These are phyloP conservation scores for Brienomyrus longianalis DNA, from an alignment of 2,113 vertebrate species.

Conservation along the genomic window DNA sequence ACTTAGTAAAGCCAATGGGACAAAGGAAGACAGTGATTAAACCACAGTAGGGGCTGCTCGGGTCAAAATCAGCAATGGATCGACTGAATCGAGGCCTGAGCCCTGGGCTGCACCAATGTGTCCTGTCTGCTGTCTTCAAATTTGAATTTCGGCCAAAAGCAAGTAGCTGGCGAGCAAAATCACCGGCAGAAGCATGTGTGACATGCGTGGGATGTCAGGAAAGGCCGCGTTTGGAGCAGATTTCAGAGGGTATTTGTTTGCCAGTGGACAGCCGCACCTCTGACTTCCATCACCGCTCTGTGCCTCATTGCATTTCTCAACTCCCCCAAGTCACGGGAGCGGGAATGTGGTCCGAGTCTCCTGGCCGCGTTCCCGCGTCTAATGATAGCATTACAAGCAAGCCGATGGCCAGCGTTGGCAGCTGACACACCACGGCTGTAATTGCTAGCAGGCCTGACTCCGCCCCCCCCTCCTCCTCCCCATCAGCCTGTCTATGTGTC, in stretches of 20 bases:
- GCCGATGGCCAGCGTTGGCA: slow-evolving; percentile 10
- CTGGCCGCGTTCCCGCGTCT: slow-evolving; percentile 9
- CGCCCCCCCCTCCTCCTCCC: neutral
- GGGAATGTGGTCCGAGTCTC: slow-evolving; percentile 16
- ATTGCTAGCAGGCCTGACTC: neutral
- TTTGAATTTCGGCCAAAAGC: neutral
- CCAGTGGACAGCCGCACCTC: neutral
- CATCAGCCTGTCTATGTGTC: neutral
- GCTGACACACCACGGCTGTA: neutral
- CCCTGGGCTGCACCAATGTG: neutral
- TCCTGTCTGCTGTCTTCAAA: neutral
- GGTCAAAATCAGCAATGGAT: neutral
- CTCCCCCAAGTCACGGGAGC: neutral
- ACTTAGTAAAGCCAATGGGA: neutral
- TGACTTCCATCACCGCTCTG: neutral
- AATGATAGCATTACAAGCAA: slow-evolving; percentile 19
- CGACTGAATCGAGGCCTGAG: neutral
- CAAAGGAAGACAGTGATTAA: neutral
- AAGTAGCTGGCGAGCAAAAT: neutral
- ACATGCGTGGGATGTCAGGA: neutral
- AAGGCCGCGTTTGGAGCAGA: neutral
- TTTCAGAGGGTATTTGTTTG: neutral
- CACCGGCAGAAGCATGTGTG: neutral
- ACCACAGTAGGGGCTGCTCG: neutral
- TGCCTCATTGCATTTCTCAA: slow-evolving; percentile 11